phyloP scores from a whole-genome alignment of 2,888 invertebrate genomes.

The Zootermopsis nevadensis region DNA sequence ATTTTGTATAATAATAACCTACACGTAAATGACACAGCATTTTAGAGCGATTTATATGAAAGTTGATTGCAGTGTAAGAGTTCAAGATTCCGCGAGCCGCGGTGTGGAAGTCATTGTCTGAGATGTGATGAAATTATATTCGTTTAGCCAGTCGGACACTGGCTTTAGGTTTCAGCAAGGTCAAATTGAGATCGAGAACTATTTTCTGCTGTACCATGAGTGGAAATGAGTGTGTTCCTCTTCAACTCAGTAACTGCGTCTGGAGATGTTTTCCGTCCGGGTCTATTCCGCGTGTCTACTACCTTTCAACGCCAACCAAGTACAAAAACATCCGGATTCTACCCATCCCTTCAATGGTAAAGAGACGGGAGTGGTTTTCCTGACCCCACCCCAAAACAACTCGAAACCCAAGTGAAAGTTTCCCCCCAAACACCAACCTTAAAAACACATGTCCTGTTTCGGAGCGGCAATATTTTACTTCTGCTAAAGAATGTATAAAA shows the following conservation, averaged over 20 bases:
- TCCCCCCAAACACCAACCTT: neutral
- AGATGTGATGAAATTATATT: too few species aligned
- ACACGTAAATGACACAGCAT: too few species aligned
- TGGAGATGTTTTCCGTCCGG: neutral
- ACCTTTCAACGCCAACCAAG: too few species aligned
- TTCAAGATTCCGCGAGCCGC: too few species aligned
- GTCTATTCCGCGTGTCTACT: neutral
- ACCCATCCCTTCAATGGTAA: neutral
- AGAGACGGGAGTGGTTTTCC: neutral
- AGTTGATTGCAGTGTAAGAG: too few species aligned
- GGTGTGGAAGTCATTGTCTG: too few species aligned
- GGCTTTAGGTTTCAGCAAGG: neutral
- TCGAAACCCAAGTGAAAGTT: neutral
- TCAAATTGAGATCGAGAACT: neutral
- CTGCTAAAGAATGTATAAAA: neutral
- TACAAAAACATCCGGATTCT: too few species aligned
- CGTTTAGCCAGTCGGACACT: too few species aligned
- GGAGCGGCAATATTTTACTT: neutral
- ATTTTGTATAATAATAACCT: too few species aligned
- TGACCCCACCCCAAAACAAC: neutral
- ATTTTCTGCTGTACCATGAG: neutral
- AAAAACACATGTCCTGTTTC: conserved; percentile 3
- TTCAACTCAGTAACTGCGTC: neutral
- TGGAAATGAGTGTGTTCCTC: neutral
- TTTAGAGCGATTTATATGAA: too few species aligned